phyloP scores from a whole-genome alignment of 2,797 vertebrate genomes.

The Chiropotes sagulatus region DNA sequence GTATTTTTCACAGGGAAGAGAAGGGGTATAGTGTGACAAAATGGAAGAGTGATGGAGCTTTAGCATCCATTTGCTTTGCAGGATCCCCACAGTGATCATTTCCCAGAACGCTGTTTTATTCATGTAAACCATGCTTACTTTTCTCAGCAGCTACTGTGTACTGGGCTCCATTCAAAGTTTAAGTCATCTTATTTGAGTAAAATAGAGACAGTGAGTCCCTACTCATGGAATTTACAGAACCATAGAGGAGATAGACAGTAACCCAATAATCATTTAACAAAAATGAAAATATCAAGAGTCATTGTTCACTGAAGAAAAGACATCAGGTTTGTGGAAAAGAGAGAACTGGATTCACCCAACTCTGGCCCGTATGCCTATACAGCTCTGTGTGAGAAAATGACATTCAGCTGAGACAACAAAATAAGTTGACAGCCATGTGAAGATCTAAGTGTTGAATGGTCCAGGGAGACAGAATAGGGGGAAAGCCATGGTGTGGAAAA shows the following conservation, averaged over 20 bases:
- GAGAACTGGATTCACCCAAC: neutral
- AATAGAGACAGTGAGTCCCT: accelerated
- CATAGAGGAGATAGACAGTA: neutral
- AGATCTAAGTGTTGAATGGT: neutral
- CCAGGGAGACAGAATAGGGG: neutral
- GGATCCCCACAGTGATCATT: neutral
- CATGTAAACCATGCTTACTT: neutral
- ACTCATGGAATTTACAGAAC: neutral
- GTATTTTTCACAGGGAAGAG: neutral
- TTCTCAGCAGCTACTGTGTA: neutral
- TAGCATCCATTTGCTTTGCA: neutral
- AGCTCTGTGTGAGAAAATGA: neutral
- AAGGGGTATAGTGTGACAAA: neutral
- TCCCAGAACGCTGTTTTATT: neutral
- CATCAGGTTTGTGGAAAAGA: accelerated
- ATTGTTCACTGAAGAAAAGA: neutral
- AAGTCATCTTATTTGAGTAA: neutral
- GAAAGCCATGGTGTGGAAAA: accelerated
- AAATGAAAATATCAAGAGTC: neutral
- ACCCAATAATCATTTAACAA: neutral
- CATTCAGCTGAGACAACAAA: neutral
- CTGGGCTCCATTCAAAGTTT: neutral
- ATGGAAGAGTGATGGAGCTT: neutral
- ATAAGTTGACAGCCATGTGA: accelerated
- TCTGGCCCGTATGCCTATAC: neutral